Evolutionary conservation across 2,797 vertebrate genomes (phyloP).

Genomic region (Rhincodon typus): DNA sequence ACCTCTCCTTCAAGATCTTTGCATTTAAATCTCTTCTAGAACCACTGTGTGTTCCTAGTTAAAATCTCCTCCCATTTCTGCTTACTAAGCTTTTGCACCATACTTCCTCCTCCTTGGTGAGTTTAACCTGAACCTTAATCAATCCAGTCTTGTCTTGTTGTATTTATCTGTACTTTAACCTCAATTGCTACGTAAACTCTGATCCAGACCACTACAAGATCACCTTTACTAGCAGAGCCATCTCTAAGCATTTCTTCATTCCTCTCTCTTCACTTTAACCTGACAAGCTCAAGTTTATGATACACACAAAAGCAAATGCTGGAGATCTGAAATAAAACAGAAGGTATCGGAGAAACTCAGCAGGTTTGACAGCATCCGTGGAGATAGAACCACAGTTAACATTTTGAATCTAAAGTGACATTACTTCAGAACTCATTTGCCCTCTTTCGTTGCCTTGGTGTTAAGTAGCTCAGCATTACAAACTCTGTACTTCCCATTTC

Average conservation of each 20-base stretch:
- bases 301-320: too few relatives aligned
- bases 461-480: not conserved
- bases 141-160: not conserved
- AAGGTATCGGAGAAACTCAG: too few relatives aligned
- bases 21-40: not conserved
- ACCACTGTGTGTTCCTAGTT: not conserved
- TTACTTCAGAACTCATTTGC: not conserved
- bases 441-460: not conserved
- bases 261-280: not conserved
- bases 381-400: too few relatives aligned
- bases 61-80: not conserved
- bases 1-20: not conserved
- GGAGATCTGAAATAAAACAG: too few relatives aligned
- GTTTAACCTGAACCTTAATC: not conserved
- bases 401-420: too few relatives aligned
- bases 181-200: not conserved
- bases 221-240: not conserved
- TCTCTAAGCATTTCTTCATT: not conserved
- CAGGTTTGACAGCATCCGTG: too few relatives aligned
- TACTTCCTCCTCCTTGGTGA: not conserved
- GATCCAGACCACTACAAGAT: not conserved
- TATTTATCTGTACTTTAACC: not conserved
- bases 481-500: not conserved
- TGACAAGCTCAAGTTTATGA: not conserved
- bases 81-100: not conserved